Percentiles rank a stretch among this genome's conserved stretches.
phyloP scores from a whole-genome alignment of 2,797 vertebrate species.

The Enoplosus armatus region DNA sequence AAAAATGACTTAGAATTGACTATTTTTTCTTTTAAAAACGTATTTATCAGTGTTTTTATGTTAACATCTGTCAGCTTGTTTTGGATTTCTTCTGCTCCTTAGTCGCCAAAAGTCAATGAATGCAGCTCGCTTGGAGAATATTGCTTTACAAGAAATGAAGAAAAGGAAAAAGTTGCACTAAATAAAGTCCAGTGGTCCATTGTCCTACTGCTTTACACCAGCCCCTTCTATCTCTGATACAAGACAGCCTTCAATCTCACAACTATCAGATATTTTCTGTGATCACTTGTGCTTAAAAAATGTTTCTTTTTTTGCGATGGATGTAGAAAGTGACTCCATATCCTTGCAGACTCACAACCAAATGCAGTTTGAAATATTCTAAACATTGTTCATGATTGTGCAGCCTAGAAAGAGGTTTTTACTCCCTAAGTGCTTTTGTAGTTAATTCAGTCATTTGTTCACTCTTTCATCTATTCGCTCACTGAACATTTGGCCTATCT shows the following conservation, averaged over 20 bases:
- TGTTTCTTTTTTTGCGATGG: not conserved
- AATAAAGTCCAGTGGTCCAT: constrained; percentile 4
- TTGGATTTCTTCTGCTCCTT: not conserved
- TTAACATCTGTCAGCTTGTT: not conserved
- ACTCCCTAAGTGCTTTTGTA: constrained; percentile 3
- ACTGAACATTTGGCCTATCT: constrained; percentile 8
- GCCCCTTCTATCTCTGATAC: not conserved
- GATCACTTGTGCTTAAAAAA: not conserved
- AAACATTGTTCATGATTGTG: not conserved
- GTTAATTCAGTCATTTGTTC: constrained; percentile 9
- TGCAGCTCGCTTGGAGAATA: not conserved
- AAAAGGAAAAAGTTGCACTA: not conserved
- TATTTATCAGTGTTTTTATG: constrained; percentile 7
- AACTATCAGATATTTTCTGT: not conserved
- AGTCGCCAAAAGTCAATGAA: constrained; percentile 16
- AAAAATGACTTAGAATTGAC: not conserved
- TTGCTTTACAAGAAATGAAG: not conserved
- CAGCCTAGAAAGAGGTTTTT: constrained; percentile 1
- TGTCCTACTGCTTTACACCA: not conserved
- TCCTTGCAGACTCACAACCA: not conserved
- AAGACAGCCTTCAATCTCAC: not conserved
- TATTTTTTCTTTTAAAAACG: not conserved
- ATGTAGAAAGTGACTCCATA: not conserved
- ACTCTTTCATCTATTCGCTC: constrained; percentile 17
- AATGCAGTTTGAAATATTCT: constrained; percentile 1